Conservation (phyloP, 2,888 invertebrate genomes). For the Pharmacophagus antenor region DNA sequence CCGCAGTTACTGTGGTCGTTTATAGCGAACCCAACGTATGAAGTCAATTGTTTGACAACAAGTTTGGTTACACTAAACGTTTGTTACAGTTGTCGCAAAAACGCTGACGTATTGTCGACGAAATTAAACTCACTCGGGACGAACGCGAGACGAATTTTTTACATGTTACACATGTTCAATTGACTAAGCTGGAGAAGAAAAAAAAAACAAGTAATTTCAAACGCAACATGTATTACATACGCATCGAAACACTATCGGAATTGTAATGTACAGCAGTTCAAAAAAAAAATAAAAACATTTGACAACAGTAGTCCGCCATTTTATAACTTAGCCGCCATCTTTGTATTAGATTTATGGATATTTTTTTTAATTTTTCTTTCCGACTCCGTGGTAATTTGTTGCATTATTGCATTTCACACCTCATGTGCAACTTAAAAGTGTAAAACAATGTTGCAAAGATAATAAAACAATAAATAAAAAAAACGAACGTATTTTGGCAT, state of each 20-base stretch:
- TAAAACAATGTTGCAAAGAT: no score
- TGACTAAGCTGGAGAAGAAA: slow-evolving; percentile 9
- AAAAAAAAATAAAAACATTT: no score
- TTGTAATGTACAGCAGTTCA: no score
- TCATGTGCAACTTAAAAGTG: no score
- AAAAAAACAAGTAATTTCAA: slow-evolving; percentile 8
- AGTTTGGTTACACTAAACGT: slow-evolving; percentile 27
- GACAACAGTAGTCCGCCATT: slow-evolving; percentile 4
- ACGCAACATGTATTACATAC: slow-evolving; percentile 6
- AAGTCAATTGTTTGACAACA: slow-evolving; percentile 27
- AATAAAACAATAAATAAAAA: no score
- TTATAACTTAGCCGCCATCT: not conserved
- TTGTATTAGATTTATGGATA: no score
- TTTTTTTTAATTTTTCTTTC: no score
- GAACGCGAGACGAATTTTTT: slow-evolving; percentile 15
- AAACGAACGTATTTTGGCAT: no score
- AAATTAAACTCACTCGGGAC: slow-evolving; percentile 33
- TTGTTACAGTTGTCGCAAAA: slow-evolving; percentile 33
- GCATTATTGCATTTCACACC: no score
- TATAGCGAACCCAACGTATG: slow-evolving; percentile 12
- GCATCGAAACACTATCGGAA: slow-evolving; percentile 6
- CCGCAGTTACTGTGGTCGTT: slow-evolving; percentile 15
- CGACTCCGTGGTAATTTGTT: no score
- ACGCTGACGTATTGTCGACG: slow-evolving; percentile 37
- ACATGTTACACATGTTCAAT: slow-evolving; percentile 18